Conservation (phyloP, 2,797 vertebrate genomes). For the Hylomyscus alleni region DNA sequence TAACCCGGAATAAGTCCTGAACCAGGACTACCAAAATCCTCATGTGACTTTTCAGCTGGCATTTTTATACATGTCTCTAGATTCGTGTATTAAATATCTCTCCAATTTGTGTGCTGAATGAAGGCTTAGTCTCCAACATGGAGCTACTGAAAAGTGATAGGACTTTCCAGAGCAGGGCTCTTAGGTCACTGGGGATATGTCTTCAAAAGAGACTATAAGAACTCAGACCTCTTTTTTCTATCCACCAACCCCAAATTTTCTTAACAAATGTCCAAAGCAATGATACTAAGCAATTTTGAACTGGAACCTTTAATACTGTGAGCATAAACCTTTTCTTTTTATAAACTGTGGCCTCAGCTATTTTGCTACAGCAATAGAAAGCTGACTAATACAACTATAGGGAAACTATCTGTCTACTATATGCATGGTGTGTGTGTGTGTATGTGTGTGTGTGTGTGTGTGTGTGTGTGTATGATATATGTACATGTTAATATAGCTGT, state of each 20-base stretch:
- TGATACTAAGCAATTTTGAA: background rate
- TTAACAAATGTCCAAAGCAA: background rate
- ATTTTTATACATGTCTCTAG: background rate
- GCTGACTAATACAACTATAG: background rate
- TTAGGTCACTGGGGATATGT: background rate
- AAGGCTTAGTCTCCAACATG: background rate
- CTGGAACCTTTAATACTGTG: background rate
- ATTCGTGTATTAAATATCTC: background rate
- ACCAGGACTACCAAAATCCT: background rate
- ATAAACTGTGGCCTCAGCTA: background rate
- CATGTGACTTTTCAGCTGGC: background rate
- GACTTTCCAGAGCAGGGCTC: background rate
- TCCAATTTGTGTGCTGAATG: background rate
- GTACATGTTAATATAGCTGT: background rate
- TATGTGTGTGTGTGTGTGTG: background rate
- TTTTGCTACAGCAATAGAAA: background rate
- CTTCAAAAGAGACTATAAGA: background rate
- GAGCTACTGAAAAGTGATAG: background rate
- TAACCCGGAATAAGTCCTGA: too few species aligned
- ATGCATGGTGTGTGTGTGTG: background rate
- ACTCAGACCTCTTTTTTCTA: background rate
- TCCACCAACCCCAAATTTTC: fast-evolving
- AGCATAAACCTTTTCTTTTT: background rate
- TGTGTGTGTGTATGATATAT: background rate
- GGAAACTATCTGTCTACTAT: background rate